Conservation (phyloP, 2,797 vertebrate genomes). For the Vipera ursinii region DNA sequence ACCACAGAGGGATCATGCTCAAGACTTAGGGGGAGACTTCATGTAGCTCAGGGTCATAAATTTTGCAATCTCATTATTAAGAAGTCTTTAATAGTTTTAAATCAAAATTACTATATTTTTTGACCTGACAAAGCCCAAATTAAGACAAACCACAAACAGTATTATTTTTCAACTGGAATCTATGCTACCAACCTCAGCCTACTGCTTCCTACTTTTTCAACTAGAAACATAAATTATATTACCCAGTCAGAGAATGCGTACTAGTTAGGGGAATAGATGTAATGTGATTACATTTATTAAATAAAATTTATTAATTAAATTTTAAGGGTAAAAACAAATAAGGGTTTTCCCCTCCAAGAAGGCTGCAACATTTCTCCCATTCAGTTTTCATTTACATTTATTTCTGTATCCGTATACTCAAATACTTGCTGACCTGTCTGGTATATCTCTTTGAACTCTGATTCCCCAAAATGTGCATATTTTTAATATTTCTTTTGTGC, state of each 20-base stretch:
- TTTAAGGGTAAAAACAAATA: neutral
- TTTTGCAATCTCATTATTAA: neutral
- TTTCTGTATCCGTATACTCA: neutral
- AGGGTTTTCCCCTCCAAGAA: neutral
- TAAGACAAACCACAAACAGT: neutral
- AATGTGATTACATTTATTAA: neutral
- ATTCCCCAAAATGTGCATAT: neutral
- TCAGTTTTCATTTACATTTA: neutral
- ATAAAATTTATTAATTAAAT: neutral
- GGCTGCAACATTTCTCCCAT: neutral
- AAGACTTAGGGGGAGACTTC: neutral
- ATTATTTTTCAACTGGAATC: neutral
- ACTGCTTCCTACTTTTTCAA: neutral
- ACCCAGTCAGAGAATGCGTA: neutral
- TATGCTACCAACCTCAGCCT: neutral
- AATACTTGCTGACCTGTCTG: neutral
- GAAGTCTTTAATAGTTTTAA: neutral
- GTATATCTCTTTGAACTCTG: neutral
- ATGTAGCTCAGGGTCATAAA: neutral
- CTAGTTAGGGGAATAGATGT: neutral
- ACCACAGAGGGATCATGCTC: neutral
- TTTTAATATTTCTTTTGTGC: neutral
- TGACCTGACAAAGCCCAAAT: neutral
- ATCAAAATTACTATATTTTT: neutral
- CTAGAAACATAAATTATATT: neutral